A percentile compares a stretch with the other conserved stretches of the same genome.
Conservation (phyloP, 2,113 vertebrate genomes). For the Ginglymostoma cirratum region DNA sequence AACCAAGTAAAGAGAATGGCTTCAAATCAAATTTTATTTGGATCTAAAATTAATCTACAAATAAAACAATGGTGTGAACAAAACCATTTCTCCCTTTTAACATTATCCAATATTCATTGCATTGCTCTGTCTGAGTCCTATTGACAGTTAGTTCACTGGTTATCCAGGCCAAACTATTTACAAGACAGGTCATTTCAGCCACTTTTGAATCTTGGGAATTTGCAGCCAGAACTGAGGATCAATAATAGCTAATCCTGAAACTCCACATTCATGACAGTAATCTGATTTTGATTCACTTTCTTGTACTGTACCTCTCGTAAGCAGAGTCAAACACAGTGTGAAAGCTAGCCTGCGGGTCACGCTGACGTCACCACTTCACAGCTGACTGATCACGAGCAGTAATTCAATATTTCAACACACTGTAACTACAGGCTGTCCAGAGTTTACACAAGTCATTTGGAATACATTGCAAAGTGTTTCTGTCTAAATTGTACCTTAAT, state of each 20-base stretch:
- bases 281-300: slow-evolving; percentile 1
- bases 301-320: not conserved
- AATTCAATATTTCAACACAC: not conserved
- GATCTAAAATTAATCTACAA: not conserved
- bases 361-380: not conserved
- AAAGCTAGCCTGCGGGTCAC: not conserved
- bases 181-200: not conserved
- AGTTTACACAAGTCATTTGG: not conserved
- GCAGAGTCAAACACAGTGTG: not conserved
- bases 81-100: not conserved
- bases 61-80: not conserved
- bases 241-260: not conserved
- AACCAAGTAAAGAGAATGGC: not conserved
- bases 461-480: not conserved
- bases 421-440: not conserved
- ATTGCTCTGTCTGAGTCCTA: not conserved
- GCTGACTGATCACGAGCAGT: slow-evolving; percentile 4
- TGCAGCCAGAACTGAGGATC: not conserved
- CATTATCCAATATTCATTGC: not conserved
- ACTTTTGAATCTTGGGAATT: not conserved
- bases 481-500: not conserved
- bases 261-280: not conserved
- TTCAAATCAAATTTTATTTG: not conserved
- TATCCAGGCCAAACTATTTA: not conserved
- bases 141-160: not conserved